Base-by-base conservation (phyloP, 1,140 invertebrate genomes). In the Drosophila busckii region DNA sequence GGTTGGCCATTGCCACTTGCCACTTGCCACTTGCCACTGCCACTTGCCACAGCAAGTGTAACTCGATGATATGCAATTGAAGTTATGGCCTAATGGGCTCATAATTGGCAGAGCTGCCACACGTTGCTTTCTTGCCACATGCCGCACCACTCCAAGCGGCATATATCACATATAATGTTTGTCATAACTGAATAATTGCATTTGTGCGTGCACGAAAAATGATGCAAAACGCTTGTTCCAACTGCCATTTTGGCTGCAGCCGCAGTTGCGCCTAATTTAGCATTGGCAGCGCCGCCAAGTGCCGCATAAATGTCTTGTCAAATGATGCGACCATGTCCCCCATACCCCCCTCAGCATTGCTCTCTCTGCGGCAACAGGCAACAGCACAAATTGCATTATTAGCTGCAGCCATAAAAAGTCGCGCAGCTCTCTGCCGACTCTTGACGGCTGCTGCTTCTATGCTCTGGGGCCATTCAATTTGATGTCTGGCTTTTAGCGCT, bases 221-320 rank as follows among this genome's bases (percentile, higher is more conserved):
- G 34, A 17, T 15, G 15, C 17, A 17, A 22, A n/a, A 15, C 12
- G 13, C 37, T 15, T 22, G 37, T 35, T 17, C 20, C 48, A 40
- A 34, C 9, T 13, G 29, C 19, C 8, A 38, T 28, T 52, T 42
- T 28, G 26, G 19, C 16, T 46, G 44, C 45, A 5, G 35, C 22
- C 22, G 15, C 66, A 61, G 70, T 76, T 78, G 73, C 42, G 71
- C 73, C 71, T 78, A 80, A 78, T 78, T 78, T 78, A 80, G 71
- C 73, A 64, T 68, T 53, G 49, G 69, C 62, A 70, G 80, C 68
- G 73, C n/a, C n/a, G n/a, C 71, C 71, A 78, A 80, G 75, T 80
- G 73, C 73, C 75, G 63, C 73, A 80, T 80, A 80, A 80, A 80
- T 82, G 73, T 80, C 75, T 82, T 73, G 69, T 73, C 68, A 80